Percentiles rank a stretch among this genome's conserved stretches.
These are phyloP conservation scores for Ephestia elutella DNA, from an alignment of 1,140 invertebrate genomes.

Conservation along the genomic window DNA sequence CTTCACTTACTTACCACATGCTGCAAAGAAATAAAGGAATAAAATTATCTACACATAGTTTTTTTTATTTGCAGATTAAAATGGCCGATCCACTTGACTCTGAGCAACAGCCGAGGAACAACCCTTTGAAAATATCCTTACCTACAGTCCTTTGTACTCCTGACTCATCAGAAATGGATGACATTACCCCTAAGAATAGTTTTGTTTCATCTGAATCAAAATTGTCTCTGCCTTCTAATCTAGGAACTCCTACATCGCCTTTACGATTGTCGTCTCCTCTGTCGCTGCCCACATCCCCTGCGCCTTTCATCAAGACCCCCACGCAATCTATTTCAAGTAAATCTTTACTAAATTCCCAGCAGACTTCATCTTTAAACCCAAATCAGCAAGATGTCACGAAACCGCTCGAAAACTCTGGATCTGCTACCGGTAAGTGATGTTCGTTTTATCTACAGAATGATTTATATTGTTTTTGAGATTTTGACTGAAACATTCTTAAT, in stretches of 20 bases:
- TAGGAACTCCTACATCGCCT: constrained; percentile 59
- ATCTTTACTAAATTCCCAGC: constrained; percentile 28
- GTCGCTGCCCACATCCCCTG: constrained; percentile 53
- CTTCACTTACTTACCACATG: background rate
- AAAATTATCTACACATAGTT: background rate
- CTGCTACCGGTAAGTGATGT: constrained; percentile 58
- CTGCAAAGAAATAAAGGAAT: no score
- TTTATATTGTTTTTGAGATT: no score
- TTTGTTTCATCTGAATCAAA: constrained; percentile 54
- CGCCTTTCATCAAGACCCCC: constrained; percentile 40
- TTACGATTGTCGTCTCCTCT: constrained; percentile 49
- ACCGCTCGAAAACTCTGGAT: constrained; percentile 39
- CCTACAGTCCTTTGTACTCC: constrained; percentile 56
- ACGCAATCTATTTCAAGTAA: constrained; percentile 29
- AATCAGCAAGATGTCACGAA: constrained; percentile 31
- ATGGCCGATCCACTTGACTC: constrained; percentile 43
- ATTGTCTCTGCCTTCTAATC: constrained; percentile 52
- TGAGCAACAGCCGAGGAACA: constrained; percentile 38
- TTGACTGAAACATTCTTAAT: no score
- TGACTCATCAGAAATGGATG: constrained; percentile 33
- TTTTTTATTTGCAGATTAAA: constrained; percentile 46
- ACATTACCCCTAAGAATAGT: constrained; percentile 28
- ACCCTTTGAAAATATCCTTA: constrained; percentile 48
- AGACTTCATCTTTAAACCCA: constrained; percentile 17
- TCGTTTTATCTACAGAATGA: background rate